These are phyloP conservation scores for Perca flavescens DNA, from an alignment of 2,113 vertebrate species.

Conservation along the genomic window DNA sequence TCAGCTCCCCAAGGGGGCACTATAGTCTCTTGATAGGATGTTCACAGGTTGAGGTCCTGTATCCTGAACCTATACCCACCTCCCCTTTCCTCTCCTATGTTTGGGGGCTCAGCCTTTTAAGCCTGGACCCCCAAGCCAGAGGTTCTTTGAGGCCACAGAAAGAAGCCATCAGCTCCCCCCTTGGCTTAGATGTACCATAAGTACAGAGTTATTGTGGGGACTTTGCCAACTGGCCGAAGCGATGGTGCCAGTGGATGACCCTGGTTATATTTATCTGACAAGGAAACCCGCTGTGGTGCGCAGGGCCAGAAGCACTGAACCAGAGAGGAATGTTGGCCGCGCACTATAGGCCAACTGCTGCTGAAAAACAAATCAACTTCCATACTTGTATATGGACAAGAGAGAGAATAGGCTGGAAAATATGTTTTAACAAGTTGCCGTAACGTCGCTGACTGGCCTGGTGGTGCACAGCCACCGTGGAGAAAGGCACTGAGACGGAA, in stretches of 20 bases:
- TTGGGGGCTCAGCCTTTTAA: conserved; percentile 75
- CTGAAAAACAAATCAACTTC: conserved; percentile 55
- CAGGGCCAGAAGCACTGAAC: conserved; percentile 70
- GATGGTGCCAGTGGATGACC: conserved; percentile 78
- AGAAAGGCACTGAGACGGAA: conserved; percentile 57
- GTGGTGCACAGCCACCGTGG: conserved; percentile 29
- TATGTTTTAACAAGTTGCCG: conserved; percentile 47
- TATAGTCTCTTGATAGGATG: conserved; percentile 44
- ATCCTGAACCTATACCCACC: conserved; percentile 53
- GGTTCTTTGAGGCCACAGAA: conserved; percentile 79
- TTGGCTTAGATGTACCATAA: conserved; percentile 75
- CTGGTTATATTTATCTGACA: conserved; percentile 84
- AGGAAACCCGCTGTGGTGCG: conserved; percentile 80
- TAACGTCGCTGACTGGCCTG: conserved; percentile 22
- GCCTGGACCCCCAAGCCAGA: conserved; percentile 72
- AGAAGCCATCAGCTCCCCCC: conserved; percentile 51
- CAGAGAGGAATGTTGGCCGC: conserved; percentile 69
- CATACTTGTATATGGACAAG: conserved; percentile 3
- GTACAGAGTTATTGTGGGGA: conserved; percentile 80
- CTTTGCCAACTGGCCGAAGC: conserved; percentile 65
- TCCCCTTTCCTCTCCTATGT: conserved; percentile 43
- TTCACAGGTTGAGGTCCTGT: conserved; percentile 68
- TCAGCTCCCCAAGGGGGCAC: conserved; percentile 63
- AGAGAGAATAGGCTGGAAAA: conserved; percentile 38
- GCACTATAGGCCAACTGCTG: conserved; percentile 42